Base-by-base conservation (phyloP, 1,140 invertebrate species). In the Geopemphigus sp. region DNA sequence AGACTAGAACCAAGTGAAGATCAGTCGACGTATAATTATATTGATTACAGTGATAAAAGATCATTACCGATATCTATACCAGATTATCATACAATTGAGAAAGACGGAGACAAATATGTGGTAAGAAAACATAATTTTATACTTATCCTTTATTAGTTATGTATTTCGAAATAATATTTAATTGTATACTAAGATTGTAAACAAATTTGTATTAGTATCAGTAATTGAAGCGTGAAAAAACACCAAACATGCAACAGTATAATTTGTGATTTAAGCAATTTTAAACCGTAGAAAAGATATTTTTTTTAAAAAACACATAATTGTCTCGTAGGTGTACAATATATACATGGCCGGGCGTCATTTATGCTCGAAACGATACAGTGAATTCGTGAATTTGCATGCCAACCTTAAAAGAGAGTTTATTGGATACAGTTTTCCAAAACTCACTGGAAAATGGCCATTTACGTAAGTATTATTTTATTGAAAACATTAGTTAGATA, bases 341-440 rank as follows among this genome's bases (percentile, higher is more conserved):
- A 98, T 99, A 81, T 97, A 99, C 85, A 99, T 99, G 97, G 97
- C 98, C 45, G 97, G 97, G 0, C 87, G 97, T 63, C 97, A 99
- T 86, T 87, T 99, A 32, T 99, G 98, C 85, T 98, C 96, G 47
- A 88, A 97, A 66, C 88, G 98, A 56, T 99, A 99, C 85, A 90
- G 96, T 72, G 97, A 99, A 87, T 99, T 99, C 85, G 91, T 94
- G 19, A 92, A 93, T 80, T 86, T 99, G 70, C 94, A 99, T 84
- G 90, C 92, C 83, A 91, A 93, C 81, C 87, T 99, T 64, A 97
- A 97, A 86, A 94, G 95, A 85, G 97, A 99, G 85, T 99, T 99
- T 87, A 88, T 94, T 81, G 97, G 98, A 72, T 99, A 98, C 85
- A 94, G 92, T 85, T 99, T 99, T 86, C 98, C 98, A 0, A 98